Evolutionary conservation across 2,797 vertebrate species (phyloP).

Genomic region (Tragelaphus oryx): DNA sequence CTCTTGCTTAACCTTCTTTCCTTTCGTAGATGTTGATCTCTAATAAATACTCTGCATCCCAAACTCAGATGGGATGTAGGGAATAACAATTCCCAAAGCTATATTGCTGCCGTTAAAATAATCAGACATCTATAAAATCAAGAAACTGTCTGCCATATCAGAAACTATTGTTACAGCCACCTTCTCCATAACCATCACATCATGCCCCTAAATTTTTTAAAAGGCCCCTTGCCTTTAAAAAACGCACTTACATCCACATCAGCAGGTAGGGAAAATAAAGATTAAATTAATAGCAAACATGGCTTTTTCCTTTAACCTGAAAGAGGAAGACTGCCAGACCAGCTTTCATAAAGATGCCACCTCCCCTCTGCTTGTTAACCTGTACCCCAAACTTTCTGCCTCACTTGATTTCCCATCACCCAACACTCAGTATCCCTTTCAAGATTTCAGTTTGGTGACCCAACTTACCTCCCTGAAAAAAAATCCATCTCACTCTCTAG

Average conservation of each 20-base stretch:
- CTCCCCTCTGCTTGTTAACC: neutral
- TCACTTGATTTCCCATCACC: neutral
- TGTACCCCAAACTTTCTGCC: neutral
- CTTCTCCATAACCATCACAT: neutral
- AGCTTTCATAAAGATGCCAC: neutral
- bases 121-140: neutral
- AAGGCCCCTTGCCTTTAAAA: neutral
- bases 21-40: neutral
- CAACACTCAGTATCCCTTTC: neutral
- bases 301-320: neutral
- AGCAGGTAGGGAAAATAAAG: neutral
- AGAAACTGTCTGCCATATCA: neutral
- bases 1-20: neutral
- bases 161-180: neutral
- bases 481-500: neutral
- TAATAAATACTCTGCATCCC: neutral
- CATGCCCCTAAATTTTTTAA: neutral
- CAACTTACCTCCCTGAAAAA: neutral
- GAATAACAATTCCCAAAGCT: neutral
- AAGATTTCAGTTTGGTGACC: neutral
- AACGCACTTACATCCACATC: neutral
- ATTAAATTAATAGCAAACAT: neutral
- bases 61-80: neutral
- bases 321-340: neutral
- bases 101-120: neutral